Conservation (phyloP, 2,888 invertebrate genomes). For the Brenthis hecate region DNA sequence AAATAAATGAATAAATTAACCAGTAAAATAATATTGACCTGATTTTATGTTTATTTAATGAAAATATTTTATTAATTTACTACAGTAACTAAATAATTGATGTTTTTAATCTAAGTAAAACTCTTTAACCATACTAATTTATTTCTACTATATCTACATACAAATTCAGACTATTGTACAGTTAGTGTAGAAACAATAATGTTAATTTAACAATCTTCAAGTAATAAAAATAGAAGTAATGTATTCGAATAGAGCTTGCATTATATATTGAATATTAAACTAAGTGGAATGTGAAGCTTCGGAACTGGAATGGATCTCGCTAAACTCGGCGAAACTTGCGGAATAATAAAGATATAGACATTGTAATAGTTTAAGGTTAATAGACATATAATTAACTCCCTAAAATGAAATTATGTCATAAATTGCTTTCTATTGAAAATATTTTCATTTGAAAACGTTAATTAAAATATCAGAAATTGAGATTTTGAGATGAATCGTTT, state of each 20-base stretch:
- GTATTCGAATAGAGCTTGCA: slow-evolving; percentile 26
- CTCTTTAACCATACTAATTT: no score
- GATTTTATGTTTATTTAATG: no score
- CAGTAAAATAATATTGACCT: no score
- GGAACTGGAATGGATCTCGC: slow-evolving; percentile 26
- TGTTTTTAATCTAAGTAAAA: no score
- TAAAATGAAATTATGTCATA: slow-evolving; percentile 32
- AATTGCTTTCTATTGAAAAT: no score
- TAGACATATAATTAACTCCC: slow-evolving; percentile 29
- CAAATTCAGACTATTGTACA: background rate
- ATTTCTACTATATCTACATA: background rate
- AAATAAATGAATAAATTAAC: no score
- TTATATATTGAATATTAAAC: slow-evolving; percentile 35
- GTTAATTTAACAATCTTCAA: slow-evolving; percentile 1
- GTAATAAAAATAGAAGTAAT: slow-evolving; percentile 16
- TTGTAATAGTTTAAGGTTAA: slow-evolving; percentile 17
- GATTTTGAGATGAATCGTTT: no score
- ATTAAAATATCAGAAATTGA: no score
- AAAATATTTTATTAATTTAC: no score
- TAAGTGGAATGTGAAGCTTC: slow-evolving; percentile 29
- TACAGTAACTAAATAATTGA: no score
- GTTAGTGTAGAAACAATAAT: background rate
- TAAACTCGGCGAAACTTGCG: slow-evolving; percentile 28
- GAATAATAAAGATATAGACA: slow-evolving; percentile 28
- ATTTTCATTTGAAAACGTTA: no score